Evolutionary conservation across 2,797 vertebrate genomes (phyloP).

Genomic region (Cyclura pinguis): DNA sequence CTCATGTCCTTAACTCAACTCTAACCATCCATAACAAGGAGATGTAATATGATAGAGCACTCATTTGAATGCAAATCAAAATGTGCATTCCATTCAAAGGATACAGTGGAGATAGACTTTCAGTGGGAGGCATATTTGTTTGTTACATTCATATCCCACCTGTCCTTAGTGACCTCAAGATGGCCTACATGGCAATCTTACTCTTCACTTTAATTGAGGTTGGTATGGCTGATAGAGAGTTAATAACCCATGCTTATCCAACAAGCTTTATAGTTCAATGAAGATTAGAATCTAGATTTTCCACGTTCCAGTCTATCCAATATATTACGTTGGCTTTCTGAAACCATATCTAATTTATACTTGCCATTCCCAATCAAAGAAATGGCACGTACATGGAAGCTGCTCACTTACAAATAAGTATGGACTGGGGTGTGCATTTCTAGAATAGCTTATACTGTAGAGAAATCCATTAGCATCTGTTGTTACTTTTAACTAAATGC

Average conservation of each 20-base stretch:
- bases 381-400: neutral
- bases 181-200: neutral
- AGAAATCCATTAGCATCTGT: slow-evolving; percentile 23
- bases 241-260: neutral
- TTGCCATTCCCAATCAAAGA: neutral
- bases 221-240: neutral
- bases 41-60: neutral
- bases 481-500: slow-evolving; percentile 34
- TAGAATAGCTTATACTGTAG: slow-evolving; percentile 6
- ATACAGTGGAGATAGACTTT: neutral
- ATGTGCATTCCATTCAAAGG: neutral
- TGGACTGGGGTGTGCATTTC: neutral
- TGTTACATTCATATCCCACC: neutral
- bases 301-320: neutral
- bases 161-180: neutral
- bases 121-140: neutral
- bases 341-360: neutral
- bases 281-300: neutral
- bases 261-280: neutral
- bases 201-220: neutral
- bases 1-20: neutral
- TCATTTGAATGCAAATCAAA: neutral
- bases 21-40: neutral
- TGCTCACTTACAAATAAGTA: neutral
- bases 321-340: neutral